Conservation (phyloP, 2,888 invertebrate species). For the Dynastes grantii region DNA sequence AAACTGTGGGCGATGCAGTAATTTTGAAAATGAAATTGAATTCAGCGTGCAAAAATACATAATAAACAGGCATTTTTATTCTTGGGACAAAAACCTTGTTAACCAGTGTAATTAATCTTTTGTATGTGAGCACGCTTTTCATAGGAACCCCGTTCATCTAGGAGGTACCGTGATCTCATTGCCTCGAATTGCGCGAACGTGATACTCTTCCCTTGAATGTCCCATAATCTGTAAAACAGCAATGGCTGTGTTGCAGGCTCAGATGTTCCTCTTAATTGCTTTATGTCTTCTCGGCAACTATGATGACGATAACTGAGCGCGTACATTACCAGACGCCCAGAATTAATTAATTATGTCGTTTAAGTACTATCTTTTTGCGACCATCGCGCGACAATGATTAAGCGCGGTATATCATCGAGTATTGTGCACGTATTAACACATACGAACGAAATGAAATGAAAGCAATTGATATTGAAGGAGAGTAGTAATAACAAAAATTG, state of each 20-base stretch:
- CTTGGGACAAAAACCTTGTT: no score
- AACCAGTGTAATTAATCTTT: not conserved
- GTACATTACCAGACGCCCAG: constrained; percentile 17
- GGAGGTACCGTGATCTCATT: not conserved
- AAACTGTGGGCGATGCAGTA: no score
- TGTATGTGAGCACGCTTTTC: not conserved
- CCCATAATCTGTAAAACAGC: constrained; percentile 16
- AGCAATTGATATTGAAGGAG: not conserved
- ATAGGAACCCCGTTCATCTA: constrained; percentile 11
- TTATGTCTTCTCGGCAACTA: constrained; percentile 4
- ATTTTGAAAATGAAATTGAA: no score
- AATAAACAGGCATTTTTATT: no score
- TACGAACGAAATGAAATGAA: not conserved
- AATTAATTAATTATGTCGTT: constrained; percentile 36
- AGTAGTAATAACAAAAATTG: not conserved
- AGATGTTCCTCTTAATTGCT: constrained; percentile 16
- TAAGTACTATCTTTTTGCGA: constrained; percentile 16
- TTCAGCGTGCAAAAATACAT: no score
- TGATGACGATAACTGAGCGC: constrained; percentile 23
- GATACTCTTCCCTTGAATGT: not conserved
- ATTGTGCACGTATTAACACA: constrained; percentile 3
- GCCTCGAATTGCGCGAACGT: not conserved
- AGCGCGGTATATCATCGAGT: not conserved
- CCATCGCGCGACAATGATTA: constrained; percentile 32
- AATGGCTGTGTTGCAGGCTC: constrained; percentile 1